Evolutionary conservation across 2,888 invertebrate species (phyloP).

Genomic region (Drosophila kambysellisi): DNA sequence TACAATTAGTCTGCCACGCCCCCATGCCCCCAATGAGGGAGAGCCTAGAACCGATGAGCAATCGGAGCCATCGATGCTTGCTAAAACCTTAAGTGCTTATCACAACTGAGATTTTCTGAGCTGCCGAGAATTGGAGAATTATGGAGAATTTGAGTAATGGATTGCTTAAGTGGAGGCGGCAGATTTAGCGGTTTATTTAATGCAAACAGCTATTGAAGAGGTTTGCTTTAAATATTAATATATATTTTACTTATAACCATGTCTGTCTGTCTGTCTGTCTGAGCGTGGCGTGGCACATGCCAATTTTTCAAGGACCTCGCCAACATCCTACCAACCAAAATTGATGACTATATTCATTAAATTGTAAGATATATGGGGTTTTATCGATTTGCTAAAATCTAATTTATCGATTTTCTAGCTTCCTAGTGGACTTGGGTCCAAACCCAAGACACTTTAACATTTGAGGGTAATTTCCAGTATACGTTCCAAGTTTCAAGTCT

Average conservation of each 20-base stretch:
- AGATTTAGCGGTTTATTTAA: background rate
- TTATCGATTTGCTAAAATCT: too few relatives aligned
- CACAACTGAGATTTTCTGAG: background rate
- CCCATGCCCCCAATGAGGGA: background rate
- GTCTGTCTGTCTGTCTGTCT: background rate
- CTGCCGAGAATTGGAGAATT: background rate
- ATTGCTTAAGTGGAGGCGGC: background rate
- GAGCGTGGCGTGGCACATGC: too few relatives aligned
- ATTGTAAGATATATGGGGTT: too few relatives aligned
- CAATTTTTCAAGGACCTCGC: too few relatives aligned
- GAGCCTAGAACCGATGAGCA: slow-evolving; percentile 24
- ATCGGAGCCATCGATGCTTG: slow-evolving; percentile 24
- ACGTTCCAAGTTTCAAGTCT: too few relatives aligned
- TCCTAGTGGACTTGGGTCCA: too few relatives aligned
- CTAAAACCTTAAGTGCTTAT: background rate
- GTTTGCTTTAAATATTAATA: background rate
- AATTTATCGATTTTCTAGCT: too few relatives aligned
- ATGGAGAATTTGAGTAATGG: background rate
- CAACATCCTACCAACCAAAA: too few relatives aligned
- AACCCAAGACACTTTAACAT: too few relatives aligned
- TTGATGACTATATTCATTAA: too few relatives aligned
- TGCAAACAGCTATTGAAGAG: background rate
- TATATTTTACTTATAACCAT: background rate
- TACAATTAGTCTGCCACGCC: slow-evolving; percentile 44
- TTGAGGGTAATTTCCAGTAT: too few relatives aligned